Evolutionary conservation across 2,888 invertebrate genomes (phyloP), one percentile per base, ranked within the genome.

Genomic region (Pristionchus maxplancki): DNA sequence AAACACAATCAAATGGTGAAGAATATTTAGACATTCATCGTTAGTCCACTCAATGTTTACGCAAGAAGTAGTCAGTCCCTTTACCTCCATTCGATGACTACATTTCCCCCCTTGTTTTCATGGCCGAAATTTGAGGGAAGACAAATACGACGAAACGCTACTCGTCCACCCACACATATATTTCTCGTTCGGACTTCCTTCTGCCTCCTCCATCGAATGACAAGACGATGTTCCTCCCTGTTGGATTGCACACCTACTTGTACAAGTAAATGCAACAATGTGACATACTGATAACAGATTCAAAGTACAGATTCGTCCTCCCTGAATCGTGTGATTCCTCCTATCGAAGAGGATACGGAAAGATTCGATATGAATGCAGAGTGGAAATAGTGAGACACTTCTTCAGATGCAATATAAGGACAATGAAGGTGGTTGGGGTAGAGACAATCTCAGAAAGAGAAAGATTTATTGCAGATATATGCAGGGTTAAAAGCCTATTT

Each of bases 381-480:
- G 71, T 37, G 1, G 71, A 71, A 20, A 34, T 71, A 9, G 71
- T 71, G 1, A 34, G 71, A 37, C 6, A 15, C 71, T 37, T 71
- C 71, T 37, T 71, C 37, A 71, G 71, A 71, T 71, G 71, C 71
- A 71, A 71, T 34, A 71, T 71, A 20, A 1, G 37, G 17, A 37
- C 71, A 20, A 71, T 34, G 71, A 37, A 71, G 37, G 71, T 71
- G n/a, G n/a, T n/a, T n/a, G n/a, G n/a, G n/a, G n/a, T n/a, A n/a
- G n/a, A n/a, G n/a, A n/a, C n/a, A n/a, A n/a, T n/a, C n/a, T n/a
- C n/a, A n/a, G n/a, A n/a, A n/a, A n/a, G n/a, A n/a, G n/a, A n/a
- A n/a, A n/a, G n/a, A n/a, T n/a, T n/a, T n/a, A n/a, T n/a, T n/a
- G n/a, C n/a, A n/a, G n/a, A n/a, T n/a, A n/a, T n/a, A n/a, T n/a